Percentiles rank a stretch among this genome's conserved stretches.
Conservation (phyloP, 1,140 invertebrate species). For the Bathynomus jamesi region DNA sequence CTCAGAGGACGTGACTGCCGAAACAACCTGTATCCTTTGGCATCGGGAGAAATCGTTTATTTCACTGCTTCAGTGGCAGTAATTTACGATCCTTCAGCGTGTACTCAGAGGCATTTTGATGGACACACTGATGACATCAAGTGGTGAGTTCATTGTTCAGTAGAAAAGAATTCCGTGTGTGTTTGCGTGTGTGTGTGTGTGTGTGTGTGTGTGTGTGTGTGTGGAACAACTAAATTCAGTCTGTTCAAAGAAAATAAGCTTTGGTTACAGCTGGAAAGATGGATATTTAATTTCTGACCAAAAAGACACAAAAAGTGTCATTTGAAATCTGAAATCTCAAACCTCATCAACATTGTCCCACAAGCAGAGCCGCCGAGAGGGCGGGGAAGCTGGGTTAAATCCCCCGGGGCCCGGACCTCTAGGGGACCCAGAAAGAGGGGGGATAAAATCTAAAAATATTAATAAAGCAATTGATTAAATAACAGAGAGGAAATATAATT, state of each 20-base stretch:
- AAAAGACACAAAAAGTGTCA: background rate
- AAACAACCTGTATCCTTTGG: conserved; percentile 78
- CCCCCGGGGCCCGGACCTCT: no score
- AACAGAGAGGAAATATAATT: no score
- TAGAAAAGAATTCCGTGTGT: background rate
- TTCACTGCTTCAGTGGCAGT: conserved; percentile 86
- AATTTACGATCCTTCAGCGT: conserved; percentile 82
- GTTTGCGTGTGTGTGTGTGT: background rate
- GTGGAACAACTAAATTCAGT: background rate
- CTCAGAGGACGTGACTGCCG: conserved; percentile 81
- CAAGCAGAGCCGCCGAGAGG: no score
- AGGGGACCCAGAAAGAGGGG: no score
- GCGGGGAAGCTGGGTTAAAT: no score
- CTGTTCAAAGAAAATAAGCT: background rate
- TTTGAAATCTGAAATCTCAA: background rate
- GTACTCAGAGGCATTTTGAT: conserved; percentile 82
- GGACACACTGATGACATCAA: conserved; percentile 92
- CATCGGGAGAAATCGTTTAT: conserved; percentile 91
- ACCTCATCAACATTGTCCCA: no score
- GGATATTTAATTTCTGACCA: background rate
- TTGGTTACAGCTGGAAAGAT: background rate
- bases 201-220: background rate
- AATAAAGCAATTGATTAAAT: no score
- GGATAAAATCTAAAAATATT: no score
- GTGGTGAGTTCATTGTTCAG: conserved; percentile 51